These are phyloP conservation scores for Pempheris klunzingeri DNA, from an alignment of 2,797 vertebrate genomes.

Conservation along the genomic window DNA sequence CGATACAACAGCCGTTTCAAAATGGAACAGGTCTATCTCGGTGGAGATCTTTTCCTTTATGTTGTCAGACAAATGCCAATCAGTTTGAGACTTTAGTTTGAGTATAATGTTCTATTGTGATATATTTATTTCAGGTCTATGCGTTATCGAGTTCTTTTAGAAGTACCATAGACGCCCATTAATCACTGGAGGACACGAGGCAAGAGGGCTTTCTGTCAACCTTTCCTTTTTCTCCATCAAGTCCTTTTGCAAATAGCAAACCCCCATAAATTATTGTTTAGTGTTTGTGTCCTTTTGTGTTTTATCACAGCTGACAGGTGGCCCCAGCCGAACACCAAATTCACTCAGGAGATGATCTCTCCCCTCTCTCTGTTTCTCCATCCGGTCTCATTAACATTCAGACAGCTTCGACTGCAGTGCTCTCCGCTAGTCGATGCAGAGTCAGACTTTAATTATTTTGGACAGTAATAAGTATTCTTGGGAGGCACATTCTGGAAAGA, in stretches of 20 bases:
- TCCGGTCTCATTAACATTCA: slow-evolving; percentile 47
- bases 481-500: slow-evolving; percentile 3
- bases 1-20: too few species aligned
- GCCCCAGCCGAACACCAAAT: slow-evolving; percentile 7
- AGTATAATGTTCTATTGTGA: not conserved
- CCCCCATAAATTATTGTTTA: not conserved
- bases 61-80: too few species aligned
- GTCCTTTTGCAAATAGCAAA: not conserved
- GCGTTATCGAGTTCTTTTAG: not conserved
- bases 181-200: not conserved
- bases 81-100: too few species aligned
- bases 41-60: too few species aligned
- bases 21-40: too few species aligned
- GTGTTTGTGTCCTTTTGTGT: slow-evolving; percentile 26
- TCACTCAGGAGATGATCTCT: slow-evolving; percentile 7
- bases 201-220: not conserved
- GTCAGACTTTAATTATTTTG: slow-evolving; percentile 48
- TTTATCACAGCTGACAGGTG: slow-evolving; percentile 51
- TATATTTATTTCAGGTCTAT: not conserved
- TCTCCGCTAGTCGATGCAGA: slow-evolving; percentile 8
- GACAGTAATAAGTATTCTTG: slow-evolving; percentile 33
- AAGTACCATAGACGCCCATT: not conserved
- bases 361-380: not conserved
- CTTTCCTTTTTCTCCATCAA: not conserved
- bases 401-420: slow-evolving; percentile 38